A percentile compares a stretch with the other conserved stretches of the same genome.
phyloP scores from a whole-genome alignment of 2,888 invertebrate species.

The Plebejus melissa region DNA sequence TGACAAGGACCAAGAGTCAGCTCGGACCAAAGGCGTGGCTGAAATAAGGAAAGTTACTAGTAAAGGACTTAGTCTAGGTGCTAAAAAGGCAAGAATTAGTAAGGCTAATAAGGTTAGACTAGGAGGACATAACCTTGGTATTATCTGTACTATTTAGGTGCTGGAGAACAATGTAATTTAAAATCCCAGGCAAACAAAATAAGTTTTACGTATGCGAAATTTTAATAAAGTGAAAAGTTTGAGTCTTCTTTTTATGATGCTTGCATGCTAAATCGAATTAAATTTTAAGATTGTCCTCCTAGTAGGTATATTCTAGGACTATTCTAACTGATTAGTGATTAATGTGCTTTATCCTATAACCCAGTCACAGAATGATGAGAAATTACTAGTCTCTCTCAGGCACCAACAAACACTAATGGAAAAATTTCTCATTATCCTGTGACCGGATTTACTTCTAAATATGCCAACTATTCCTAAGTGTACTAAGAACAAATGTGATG shows the following conservation, averaged over 20 bases:
- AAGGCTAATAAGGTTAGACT: background rate
- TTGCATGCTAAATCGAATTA: background rate
- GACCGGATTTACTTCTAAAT: background rate
- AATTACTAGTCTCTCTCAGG: background rate
- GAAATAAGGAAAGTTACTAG: slow-evolving; percentile 40
- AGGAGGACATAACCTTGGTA: background rate
- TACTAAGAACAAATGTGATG: background rate
- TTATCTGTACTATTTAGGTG: too few relatives aligned
- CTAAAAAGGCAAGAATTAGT: background rate
- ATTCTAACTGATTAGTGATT: background rate
- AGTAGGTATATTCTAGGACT: background rate
- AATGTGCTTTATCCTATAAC: background rate
- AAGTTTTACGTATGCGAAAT: too few relatives aligned
- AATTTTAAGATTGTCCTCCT: background rate
- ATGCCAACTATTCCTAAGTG: background rate
- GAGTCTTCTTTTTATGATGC: background rate
- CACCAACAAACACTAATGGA: background rate
- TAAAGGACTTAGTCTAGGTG: background rate
- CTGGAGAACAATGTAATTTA: too few relatives aligned
- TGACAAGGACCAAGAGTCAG: slow-evolving; percentile 75
- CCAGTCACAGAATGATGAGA: background rate
- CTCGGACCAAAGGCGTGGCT: slow-evolving; percentile 78
- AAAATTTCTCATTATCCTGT: background rate
- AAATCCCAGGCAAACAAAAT: background rate
- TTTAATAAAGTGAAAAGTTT: too few relatives aligned